phyloP scores from a whole-genome alignment of 2,113 vertebrate genomes.

The Damaliscus lunatus region DNA sequence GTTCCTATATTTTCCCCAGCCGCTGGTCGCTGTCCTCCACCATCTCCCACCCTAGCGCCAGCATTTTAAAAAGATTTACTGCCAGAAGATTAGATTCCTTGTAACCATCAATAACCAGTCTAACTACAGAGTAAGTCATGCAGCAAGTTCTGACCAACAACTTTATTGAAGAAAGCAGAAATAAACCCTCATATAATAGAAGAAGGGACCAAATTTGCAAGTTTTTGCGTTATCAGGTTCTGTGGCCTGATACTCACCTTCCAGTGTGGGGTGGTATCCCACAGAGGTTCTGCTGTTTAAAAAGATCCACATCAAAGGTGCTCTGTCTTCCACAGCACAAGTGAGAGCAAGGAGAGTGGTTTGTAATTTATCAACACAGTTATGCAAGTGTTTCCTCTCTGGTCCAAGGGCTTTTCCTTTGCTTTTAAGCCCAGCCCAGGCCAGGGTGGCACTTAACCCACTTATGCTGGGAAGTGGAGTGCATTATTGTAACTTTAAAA shows the following conservation, averaged over 20 bases:
- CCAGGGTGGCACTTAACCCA: not conserved
- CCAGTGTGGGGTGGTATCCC: not conserved
- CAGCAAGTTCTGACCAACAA: not conserved
- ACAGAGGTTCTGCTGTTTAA: not conserved
- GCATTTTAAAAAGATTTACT: not conserved
- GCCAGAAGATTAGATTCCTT: not conserved
- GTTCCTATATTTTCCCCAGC: not conserved
- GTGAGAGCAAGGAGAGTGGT: not conserved
- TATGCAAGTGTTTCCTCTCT: not conserved
- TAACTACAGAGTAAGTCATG: not conserved
- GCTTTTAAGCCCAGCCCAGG: constrained; percentile 55
- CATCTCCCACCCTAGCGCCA: not conserved
- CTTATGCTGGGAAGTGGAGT: constrained; percentile 36
- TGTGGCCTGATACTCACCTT: constrained; percentile 26
- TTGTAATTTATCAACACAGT: not conserved
- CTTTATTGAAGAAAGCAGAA: not conserved
- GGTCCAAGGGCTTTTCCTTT: not conserved
- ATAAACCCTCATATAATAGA: not conserved
- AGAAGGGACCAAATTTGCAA: not conserved
- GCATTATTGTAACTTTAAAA: constrained; percentile 10
- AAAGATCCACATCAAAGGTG: not conserved
- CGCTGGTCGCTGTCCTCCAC: not conserved
- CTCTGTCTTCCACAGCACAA: not conserved
- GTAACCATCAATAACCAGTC: not conserved
- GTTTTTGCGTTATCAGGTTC: not conserved